phyloP scores from a whole-genome alignment of 2,113 vertebrate species.

The Sakesphorus luctuosus region DNA sequence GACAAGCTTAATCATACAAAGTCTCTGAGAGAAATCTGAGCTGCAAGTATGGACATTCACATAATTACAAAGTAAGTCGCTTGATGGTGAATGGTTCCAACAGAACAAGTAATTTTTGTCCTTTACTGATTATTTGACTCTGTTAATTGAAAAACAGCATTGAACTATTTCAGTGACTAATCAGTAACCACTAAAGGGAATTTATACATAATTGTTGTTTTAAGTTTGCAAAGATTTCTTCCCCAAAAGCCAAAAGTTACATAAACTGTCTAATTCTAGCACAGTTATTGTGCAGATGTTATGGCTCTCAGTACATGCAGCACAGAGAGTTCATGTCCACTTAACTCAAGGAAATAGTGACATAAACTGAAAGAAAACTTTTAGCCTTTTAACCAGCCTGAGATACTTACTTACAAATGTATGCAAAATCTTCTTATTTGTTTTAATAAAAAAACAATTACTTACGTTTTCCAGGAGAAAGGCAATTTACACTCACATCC shows the following conservation, averaged over 20 bases:
- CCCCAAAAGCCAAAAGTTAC: neutral
- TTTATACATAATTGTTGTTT: neutral
- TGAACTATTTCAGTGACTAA: neutral
- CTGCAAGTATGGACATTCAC: too few relatives aligned
- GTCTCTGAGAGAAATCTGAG: too few relatives aligned
- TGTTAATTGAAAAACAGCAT: neutral
- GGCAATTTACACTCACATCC: too few relatives aligned
- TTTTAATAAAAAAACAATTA: neutral
- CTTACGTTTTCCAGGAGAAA: too few relatives aligned
- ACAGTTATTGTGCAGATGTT: neutral
- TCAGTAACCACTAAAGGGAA: neutral
- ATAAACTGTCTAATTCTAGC: neutral
- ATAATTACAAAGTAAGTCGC: too few relatives aligned
- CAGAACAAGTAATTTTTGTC: neutral
- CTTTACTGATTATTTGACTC: neutral
- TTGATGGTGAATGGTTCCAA: too few relatives aligned
- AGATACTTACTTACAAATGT: neutral
- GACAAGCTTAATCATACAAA: too few relatives aligned
- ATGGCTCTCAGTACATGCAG: neutral
- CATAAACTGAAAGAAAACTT: neutral
- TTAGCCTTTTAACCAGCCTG: neutral
- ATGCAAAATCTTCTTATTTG: neutral
- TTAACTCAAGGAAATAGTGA: neutral
- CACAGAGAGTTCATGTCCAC: neutral
- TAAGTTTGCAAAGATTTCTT: neutral